Evolutionary conservation across 2,888 invertebrate species (phyloP), one percentile per base, ranked within the genome.

Genomic region (Zele albiditarsus): DNA sequence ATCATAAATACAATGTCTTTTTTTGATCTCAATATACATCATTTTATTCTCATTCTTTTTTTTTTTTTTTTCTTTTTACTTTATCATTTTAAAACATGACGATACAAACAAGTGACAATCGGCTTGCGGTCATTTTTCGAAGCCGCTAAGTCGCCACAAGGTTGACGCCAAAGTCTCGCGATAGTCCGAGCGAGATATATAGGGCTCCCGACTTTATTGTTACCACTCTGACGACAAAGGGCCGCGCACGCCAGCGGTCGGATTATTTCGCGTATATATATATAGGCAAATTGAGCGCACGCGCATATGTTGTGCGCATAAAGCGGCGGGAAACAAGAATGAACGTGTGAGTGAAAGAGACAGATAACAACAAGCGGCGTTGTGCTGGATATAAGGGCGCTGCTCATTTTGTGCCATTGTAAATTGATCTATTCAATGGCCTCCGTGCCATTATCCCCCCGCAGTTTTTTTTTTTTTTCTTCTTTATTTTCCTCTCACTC

Each of bases 371-470:
- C 67, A 73, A 71, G 75, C 77, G 74, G 77, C 74, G 75, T 69
- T 76, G 76, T 63, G 80, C 78, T 76, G 77, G 25, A 69, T 69
- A 74, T 75, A 78, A 75, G 77, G 74, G 80, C 75, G 77, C 84
- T 89, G 89, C 87, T 89, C 89, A 85, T 88, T 89, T 89, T 85
- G 85, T 85, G 85, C 87, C 88, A 89, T 89, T 89, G 88, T 89
- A 89, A 89, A 89, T 89, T 88, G 89, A 89, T 89, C 89, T 87
- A 88, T 89, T 89, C 87, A 89, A 87, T 88, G 88, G 88, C 84
- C 86, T 86, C 82, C 69, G 71, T 78, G 77, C 82, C 84, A 84
- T 87, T 85, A 88, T 89, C 85, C 86, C 84, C 83, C 85, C 84
- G 83, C 84, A 84, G 58, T 67, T 70, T 69, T 60, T 62, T 67